phyloP scores from a whole-genome alignment of 2,888 invertebrate species.

The Cataglyphis livida region DNA sequence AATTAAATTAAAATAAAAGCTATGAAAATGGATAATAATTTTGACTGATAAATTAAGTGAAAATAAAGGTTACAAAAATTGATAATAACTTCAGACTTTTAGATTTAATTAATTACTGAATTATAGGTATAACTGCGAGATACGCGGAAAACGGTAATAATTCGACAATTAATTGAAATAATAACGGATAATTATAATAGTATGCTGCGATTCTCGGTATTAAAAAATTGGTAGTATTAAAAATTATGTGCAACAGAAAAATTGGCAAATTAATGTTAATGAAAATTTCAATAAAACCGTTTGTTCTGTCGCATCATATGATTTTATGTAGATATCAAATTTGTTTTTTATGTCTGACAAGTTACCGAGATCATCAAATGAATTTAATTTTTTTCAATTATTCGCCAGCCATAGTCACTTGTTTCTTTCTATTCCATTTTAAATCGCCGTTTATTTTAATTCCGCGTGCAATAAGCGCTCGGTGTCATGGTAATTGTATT shows the following conservation, averaged over 20 bases:
- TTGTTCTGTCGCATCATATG: not conserved
- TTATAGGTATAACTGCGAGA: not conserved
- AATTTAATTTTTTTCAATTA: not conserved
- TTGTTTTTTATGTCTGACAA: not conserved
- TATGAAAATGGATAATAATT: not conserved
- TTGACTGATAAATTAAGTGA: not conserved
- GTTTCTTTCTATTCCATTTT: slow-evolving; percentile 11
- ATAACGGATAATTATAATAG: not conserved
- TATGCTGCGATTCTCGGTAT: not conserved
- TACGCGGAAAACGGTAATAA: not conserved
- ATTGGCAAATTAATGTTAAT: not conserved
- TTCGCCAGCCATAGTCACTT: slow-evolving; percentile 19
- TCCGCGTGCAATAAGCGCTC: slow-evolving; percentile 17
- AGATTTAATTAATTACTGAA: not conserved
- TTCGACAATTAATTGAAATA: not conserved
- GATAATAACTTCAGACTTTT: not conserved
- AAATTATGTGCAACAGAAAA: not conserved
- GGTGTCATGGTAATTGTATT: slow-evolving; percentile 34
- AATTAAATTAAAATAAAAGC: not conserved
- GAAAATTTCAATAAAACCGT: not conserved
- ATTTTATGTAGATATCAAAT: not conserved
- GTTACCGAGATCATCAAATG: not conserved
- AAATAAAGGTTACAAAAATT: not conserved
- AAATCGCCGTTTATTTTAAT: slow-evolving; percentile 29
- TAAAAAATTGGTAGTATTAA: not conserved